Conservation (phyloP, 1,140 invertebrate genomes). For the Drosophila ironensis region DNA sequence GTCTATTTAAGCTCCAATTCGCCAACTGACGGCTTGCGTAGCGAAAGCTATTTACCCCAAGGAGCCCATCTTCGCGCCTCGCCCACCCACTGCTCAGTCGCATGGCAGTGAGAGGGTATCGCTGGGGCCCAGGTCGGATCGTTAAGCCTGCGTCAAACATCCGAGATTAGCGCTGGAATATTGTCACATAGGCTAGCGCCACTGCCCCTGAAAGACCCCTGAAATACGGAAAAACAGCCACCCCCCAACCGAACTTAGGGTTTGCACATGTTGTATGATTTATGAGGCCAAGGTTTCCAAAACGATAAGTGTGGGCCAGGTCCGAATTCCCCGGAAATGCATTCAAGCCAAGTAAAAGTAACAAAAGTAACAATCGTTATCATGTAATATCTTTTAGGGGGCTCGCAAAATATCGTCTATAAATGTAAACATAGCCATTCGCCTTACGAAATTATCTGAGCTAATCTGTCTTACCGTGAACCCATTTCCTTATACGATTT, state of each 20-base stretch:
- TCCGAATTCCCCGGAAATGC: slow-evolving; percentile 2
- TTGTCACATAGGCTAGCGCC: slow-evolving; percentile 35
- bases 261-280: slow-evolving; percentile 19
- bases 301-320: not conserved
- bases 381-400: not conserved
- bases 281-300: not conserved
- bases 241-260: not conserved
- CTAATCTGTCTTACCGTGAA: not conserved
- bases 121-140: slow-evolving; percentile 17
- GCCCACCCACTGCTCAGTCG: slow-evolving; percentile 18
- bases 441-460: too few relatives aligned
- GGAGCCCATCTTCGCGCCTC: slow-evolving; percentile 1
- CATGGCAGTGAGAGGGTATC: slow-evolving; percentile 2
- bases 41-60: not conserved
- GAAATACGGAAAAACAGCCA: not conserved
- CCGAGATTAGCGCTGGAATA: slow-evolving; percentile 28
- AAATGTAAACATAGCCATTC: too few relatives aligned
- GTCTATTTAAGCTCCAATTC: not conserved
- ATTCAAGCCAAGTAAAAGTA: not conserved
- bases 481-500: not conserved
- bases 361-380: not conserved
- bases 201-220: not conserved
- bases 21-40: slow-evolving; percentile 2
- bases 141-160: slow-evolving; percentile 31
- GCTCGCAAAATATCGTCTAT: not conserved